Conservation (phyloP, 2,113 vertebrate genomes). For the Erpornis zantholeuca region DNA sequence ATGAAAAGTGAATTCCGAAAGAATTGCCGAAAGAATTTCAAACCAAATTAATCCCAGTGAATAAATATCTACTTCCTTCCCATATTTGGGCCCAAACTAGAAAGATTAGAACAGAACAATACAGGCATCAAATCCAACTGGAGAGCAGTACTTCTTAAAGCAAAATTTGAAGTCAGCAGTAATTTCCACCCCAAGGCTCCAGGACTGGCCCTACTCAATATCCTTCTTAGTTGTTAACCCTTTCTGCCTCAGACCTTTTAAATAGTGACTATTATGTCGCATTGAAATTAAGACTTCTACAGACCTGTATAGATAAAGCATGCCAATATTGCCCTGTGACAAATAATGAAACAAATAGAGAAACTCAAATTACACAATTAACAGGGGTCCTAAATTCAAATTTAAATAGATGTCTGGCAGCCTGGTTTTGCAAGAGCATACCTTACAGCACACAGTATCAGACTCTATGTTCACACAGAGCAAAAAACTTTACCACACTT, state of each 20-base stretch:
- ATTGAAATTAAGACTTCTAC: background rate
- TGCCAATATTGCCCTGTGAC: background rate
- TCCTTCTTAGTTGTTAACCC: background rate
- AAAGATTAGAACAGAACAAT: conserved; percentile 8
- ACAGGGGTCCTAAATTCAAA: background rate
- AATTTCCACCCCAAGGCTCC: background rate
- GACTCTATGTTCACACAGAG: background rate
- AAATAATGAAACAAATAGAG: background rate
- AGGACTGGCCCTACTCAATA: background rate
- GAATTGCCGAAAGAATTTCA: conserved; percentile 78
- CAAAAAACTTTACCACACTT: background rate
- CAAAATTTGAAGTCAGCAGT: background rate
- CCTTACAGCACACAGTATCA: background rate
- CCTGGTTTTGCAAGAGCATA: background rate
- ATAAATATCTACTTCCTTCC: conserved; percentile 86
- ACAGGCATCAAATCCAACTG: background rate
- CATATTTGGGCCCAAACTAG: conserved; percentile 41
- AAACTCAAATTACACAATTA: background rate
- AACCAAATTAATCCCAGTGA: conserved; percentile 86
- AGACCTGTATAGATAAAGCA: background rate
- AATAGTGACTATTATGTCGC: background rate
- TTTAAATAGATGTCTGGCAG: background rate
- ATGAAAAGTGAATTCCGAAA: background rate
- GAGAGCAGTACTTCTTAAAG: background rate
- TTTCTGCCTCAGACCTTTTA: background rate